Base-by-base conservation (phyloP, 2,797 vertebrate genomes). In the Antennarius maculatus region DNA sequence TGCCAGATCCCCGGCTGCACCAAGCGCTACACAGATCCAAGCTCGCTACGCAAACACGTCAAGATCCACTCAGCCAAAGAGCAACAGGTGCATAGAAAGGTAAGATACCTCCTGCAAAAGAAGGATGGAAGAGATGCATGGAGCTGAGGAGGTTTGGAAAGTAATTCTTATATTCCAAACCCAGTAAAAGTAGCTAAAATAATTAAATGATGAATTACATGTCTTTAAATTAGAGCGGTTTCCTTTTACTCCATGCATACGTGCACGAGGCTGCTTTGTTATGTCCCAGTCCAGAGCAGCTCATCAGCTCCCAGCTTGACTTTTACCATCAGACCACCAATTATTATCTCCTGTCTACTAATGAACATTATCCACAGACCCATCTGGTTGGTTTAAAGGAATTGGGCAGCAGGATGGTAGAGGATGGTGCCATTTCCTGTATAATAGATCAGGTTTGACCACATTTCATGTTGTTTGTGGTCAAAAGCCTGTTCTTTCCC, bases 1-100 rank as follows among this genome's bases (percentile, higher is more conserved):
- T 99, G 97, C 91, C 97, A 99, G 94, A 98, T 99, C 48, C 96
- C 96, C 0, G 97, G 97, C 84, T 99, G 97, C 78, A 96, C 96
- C 89, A 99, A 99, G 77, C 97, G 97, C 85, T 99, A 99, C 92
- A 99, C 97, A 0, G 97, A 99, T 86, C 97, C 97, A 83, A 99
- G 97, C 93, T 99, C 97, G 17, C 94, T 99, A 43, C 96, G 97
- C 88, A 99, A 99, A 80, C 97, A 99, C 1, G 97, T 99, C 84
- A 99, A 99, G 91, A 97, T 98, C 67, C 97, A 99, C 87, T 96
- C 97, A 0, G 96, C 96, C 88, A 98, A 98, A 92, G 97, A 98
- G 85, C 97, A 98, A 83, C 97, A 97, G 95, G 95, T 96, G 91
- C 95, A 92, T 88, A 95, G 96, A 87, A 99, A 98, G 97, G 97